These are phyloP conservation scores for Corythornis cristatus DNA, from an alignment of 2,113 vertebrate genomes.

Conservation along the genomic window DNA sequence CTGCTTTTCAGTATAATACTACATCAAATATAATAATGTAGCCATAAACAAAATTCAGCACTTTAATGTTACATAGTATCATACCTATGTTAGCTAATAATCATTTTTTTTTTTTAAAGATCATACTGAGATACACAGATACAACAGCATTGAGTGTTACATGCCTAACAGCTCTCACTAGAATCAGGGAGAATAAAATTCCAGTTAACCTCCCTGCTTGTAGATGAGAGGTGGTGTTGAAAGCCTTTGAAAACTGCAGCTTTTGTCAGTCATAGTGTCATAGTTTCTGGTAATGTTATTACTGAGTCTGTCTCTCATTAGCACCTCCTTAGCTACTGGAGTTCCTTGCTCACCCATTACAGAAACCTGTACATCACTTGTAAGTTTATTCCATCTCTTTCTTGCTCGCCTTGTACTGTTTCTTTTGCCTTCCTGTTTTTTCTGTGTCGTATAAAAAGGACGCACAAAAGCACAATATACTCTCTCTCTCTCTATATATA, in stretches of 20 bases:
- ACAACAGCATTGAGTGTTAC: background rate
- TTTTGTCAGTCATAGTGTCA: background rate
- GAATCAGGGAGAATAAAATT: accelerated
- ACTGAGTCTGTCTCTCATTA: background rate
- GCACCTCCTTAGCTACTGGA: background rate
- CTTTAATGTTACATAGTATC: background rate
- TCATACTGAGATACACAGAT: background rate
- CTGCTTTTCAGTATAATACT: background rate
- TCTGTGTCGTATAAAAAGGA: background rate
- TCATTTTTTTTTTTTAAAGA: background rate
- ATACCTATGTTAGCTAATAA: background rate
- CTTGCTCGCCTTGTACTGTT: background rate
- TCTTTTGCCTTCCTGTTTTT: background rate
- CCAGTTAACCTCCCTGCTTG: background rate
- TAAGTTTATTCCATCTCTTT: background rate
- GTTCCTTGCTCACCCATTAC: background rate
- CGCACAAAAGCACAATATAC: too few relatives aligned
- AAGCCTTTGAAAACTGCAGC: background rate
- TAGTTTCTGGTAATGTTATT: background rate
- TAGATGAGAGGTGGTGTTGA: background rate
- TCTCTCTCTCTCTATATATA: too few relatives aligned
- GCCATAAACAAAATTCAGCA: background rate
- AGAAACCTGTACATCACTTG: background rate
- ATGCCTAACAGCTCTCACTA: background rate
- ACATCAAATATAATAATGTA: background rate